phyloP scores from a whole-genome alignment of 1,140 invertebrate species.

The Atopsyche davidsoni region DNA sequence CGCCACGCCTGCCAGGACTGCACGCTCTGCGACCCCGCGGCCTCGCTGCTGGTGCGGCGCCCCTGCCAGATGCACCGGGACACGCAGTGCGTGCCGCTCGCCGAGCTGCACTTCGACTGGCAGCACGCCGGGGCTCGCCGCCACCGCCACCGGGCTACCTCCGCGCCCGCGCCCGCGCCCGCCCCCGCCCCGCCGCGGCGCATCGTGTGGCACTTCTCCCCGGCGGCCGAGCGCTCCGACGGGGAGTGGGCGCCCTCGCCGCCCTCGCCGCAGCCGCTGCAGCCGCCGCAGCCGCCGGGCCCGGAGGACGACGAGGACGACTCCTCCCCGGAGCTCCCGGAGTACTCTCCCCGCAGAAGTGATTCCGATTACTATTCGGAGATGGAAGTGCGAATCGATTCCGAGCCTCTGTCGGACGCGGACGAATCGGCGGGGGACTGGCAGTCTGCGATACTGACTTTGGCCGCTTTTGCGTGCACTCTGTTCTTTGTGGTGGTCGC shows the following conservation, averaged over 20 bases:
- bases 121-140: constrained; percentile 20
- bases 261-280: constrained; percentile 20
- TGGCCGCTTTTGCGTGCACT: constrained; percentile 54
- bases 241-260: too few relatives aligned
- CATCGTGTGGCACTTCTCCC: constrained; percentile 16
- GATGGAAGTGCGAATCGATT: constrained; percentile 16
- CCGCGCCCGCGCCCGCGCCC: not conserved
- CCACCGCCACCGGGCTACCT: not conserved
- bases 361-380: constrained; percentile 21
- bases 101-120: constrained; percentile 51
- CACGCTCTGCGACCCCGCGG: constrained; percentile 52
- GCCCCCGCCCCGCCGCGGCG: not conserved
- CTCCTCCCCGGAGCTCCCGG: not conserved
- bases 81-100: constrained; percentile 56
- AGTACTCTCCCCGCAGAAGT: not conserved
- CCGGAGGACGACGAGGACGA: constrained; percentile 34
- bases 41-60: constrained; percentile 50
- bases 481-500: constrained; percentile 56
- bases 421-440: constrained; percentile 46
- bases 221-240: constrained; percentile 26
- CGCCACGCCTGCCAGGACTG: constrained; percentile 54
- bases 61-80: constrained; percentile 60
- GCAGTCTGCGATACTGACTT: constrained; percentile 48
- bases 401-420: constrained; percentile 28
- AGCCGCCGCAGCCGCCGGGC: not conserved